Evolutionary conservation across 2,888 invertebrate genomes (phyloP).

Genomic region (Hanleya hanleyi): DNA sequence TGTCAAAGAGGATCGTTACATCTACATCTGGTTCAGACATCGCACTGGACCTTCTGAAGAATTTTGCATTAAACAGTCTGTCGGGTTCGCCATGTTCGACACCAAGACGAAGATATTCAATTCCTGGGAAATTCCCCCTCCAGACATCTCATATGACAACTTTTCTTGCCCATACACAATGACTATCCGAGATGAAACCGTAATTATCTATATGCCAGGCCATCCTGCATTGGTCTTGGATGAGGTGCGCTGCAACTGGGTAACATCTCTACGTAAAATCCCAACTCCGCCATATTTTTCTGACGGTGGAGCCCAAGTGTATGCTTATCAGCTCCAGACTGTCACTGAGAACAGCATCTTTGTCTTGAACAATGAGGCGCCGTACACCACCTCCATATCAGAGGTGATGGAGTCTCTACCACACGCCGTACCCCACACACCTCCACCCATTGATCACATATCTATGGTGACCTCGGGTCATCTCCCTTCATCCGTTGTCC

Average conservation of each 20-base stretch:
- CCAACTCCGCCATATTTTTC: constrained; percentile 46
- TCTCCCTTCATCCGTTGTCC: constrained; percentile 46
- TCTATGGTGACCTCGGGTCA: constrained; percentile 61
- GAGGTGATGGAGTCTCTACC: constrained; percentile 59
- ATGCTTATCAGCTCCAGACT: constrained; percentile 59
- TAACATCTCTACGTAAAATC: constrained; percentile 58
- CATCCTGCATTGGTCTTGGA: constrained; percentile 66
- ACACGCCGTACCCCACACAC: constrained; percentile 56
- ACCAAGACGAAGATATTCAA: constrained; percentile 63
- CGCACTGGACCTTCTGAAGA: constrained; percentile 70
- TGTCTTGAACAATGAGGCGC: constrained; percentile 63
- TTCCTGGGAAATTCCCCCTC: constrained; percentile 61
- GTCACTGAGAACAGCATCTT: constrained; percentile 59
- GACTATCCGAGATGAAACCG: constrained; percentile 63
- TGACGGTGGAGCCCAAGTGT: constrained; percentile 43
- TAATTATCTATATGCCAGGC: constrained; percentile 66
- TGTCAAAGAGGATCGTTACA: constrained; percentile 59
- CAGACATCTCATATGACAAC: constrained; percentile 66
- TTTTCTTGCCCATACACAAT: constrained; percentile 62
- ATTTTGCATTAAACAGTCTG: constrained; percentile 68
- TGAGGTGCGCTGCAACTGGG: constrained; percentile 65
- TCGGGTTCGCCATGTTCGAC: constrained; percentile 68
- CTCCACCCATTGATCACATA: constrained; percentile 69
- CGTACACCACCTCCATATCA: constrained; percentile 65
- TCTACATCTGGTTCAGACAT: constrained; percentile 68